Evolutionary conservation across 2,797 vertebrate genomes (phyloP), one percentile per base, ranked within the genome.

Genomic region (Labroides dimidiatus): DNA sequence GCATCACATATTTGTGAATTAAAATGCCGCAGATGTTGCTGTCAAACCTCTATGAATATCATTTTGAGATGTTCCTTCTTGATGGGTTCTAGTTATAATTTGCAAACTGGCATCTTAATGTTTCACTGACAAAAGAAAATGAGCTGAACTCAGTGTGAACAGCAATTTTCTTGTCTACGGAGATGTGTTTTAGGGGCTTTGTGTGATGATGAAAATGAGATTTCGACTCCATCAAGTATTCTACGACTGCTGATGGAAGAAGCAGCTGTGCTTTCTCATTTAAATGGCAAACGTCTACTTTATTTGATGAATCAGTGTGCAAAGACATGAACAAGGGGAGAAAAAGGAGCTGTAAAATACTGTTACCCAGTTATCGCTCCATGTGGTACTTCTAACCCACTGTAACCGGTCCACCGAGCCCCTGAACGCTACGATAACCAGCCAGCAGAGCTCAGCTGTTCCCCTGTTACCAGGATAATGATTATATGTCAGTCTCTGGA

Each of bases 11-110:
- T 54, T 27, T 64, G 42, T 4, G n/a, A 64, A 78, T 68, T 73
- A 69, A 80, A 84, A 78, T 64, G 66, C 70, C 54, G 48, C 81
- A 76, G 81, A 79, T 84, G 78, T 75, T 69, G 49, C 65, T 42
- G 65, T 69, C 69, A 59, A 4, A 52, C 58, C 43, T 45, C 57
- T 12, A 67, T 72, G 69, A 77, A 77, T 79, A 60, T 63, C 17
- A 65, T 71, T 71, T 75, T 21, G 30, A 50, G 60, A 55, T 39
- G 57, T 23, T 70, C 30, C 45, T 24, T 21, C 20, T 66, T 71
- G 76, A 67, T 64, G 68, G 52, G 30, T 42, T 65, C 30, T 64
- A 47, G 51, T 71, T 69, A 45, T 43, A 68, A 50, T 77, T 69
- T 37, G 33, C 44, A 62, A 63, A 81, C 69, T 65, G 60, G 23